A percentile compares a stretch with the other conserved stretches of the same genome.
Evolutionary conservation across 2,888 invertebrate species (phyloP).

Genomic region (Cyclophora albipunctata): DNA sequence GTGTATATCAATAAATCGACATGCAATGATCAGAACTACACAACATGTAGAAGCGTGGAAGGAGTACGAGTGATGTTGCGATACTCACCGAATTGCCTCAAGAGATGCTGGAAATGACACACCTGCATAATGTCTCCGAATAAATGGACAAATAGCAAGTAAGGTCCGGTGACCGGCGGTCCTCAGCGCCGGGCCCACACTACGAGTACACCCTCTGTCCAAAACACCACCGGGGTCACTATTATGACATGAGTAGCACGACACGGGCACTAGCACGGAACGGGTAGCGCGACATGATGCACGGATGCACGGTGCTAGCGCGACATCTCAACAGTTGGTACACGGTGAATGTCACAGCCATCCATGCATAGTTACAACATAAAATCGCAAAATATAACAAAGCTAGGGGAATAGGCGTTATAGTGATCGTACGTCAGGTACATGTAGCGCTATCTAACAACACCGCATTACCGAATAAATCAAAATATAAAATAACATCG

Average conservation of each 20-base stretch:
- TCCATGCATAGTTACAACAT: constrained; percentile 59
- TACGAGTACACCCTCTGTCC: constrained; percentile 63
- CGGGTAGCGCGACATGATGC: constrained; percentile 16
- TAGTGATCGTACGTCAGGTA: constrained; percentile 37
- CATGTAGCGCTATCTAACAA: constrained; percentile 60
- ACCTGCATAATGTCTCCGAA: constrained; percentile 71
- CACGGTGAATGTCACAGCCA: constrained; percentile 41
- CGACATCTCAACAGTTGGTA: constrained; percentile 29
- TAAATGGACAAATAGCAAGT: constrained; percentile 57
- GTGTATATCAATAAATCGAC: neutral
- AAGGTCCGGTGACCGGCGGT: constrained; percentile 48
- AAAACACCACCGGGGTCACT: constrained; percentile 63
- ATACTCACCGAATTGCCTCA: constrained; percentile 74
- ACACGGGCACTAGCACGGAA: too few species aligned
- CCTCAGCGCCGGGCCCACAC: constrained; percentile 46
- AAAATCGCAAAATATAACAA: constrained; percentile 62
- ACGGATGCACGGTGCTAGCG: constrained; percentile 25
- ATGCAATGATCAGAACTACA: constrained; percentile 17
- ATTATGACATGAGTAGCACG: constrained; percentile 49
- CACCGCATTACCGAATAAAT: constrained; percentile 41
- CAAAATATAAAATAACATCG: constrained; percentile 30
- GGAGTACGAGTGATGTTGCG: constrained; percentile 14
- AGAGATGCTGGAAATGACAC: constrained; percentile 75
- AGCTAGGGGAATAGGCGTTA: constrained; percentile 46
- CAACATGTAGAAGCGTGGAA: constrained; percentile 25